Evolutionary conservation across 2,888 invertebrate genomes (phyloP).

Genomic region (Xanthorhoe designata): DNA sequence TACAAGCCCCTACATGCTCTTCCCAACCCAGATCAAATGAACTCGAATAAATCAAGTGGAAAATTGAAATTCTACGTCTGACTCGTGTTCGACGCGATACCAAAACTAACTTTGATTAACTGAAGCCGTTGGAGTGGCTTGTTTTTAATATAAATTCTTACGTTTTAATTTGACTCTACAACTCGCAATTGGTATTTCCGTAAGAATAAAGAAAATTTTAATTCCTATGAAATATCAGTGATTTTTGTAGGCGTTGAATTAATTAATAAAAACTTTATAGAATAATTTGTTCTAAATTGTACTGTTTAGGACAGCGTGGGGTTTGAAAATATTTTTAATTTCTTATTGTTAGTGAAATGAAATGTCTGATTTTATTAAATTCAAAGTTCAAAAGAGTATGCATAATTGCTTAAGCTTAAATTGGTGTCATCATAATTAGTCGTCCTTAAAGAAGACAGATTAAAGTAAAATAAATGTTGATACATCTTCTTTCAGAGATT

Average conservation of each 20-base stretch:
- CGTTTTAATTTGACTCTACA: conserved; percentile 26
- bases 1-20: conserved; percentile 30
- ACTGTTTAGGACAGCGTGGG: too few relatives aligned
- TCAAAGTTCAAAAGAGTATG: too few relatives aligned
- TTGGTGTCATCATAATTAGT: too few relatives aligned
- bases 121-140: conserved; percentile 52
- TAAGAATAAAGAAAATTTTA: background rate
- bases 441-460: too few relatives aligned
- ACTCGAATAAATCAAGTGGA: conserved; percentile 76
- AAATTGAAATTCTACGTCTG: conserved; percentile 71
- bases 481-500: conserved; percentile 38
- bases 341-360: too few relatives aligned
- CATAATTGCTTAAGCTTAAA: too few relatives aligned
- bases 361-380: too few relatives aligned
- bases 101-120: conserved; percentile 70
- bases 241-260: background rate
- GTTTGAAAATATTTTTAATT: too few relatives aligned
- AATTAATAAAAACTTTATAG: background rate
- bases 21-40: conserved; percentile 61
- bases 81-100: conserved; percentile 50
- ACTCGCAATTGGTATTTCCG: background rate
- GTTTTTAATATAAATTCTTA: conserved; percentile 41
- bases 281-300: too few relatives aligned
- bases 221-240: too few relatives aligned
- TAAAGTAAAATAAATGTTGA: too few relatives aligned